Conservation (phyloP, 1,140 invertebrate species). For the Notospermus geniculatus region DNA sequence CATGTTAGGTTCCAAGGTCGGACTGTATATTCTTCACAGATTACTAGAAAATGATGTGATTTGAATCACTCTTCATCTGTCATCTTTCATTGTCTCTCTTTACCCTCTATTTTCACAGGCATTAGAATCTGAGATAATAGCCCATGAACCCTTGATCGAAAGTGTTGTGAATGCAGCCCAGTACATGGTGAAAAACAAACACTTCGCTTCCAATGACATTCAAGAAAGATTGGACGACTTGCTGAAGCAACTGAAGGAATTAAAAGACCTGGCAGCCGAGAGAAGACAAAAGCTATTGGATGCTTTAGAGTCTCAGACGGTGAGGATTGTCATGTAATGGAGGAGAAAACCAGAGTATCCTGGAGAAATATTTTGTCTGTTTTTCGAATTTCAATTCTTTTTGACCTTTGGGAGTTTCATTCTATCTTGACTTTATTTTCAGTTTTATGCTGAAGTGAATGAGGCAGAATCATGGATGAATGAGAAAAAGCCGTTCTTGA, state of each 20-base stretch:
- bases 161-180: slow-evolving; percentile 83
- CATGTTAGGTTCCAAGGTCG: no score
- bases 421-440: no score
- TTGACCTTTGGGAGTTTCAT: no score
- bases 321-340: no score
- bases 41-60: no score
- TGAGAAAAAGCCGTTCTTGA: slow-evolving; percentile 96
- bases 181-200: slow-evolving; percentile 86
- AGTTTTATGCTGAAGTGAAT: slow-evolving; percentile 98
- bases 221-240: slow-evolving; percentile 74
- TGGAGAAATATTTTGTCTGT: no score
- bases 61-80: no score
- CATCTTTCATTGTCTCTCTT: no score
- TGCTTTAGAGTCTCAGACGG: slow-evolving; percentile 85
- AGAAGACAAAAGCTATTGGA: slow-evolving; percentile 95
- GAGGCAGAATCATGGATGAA: slow-evolving; percentile 98
- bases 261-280: slow-evolving; percentile 66
- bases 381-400: no score
- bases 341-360: no score
- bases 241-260: slow-evolving; percentile 79
- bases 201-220: slow-evolving; percentile 91
- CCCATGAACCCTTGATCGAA: slow-evolving; percentile 90
- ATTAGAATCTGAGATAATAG: slow-evolving; percentile 78
- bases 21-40: no score
- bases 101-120: slow-evolving; percentile 31